Conservation (phyloP, 2,888 invertebrate species). For the Steromphala cineraria region DNA sequence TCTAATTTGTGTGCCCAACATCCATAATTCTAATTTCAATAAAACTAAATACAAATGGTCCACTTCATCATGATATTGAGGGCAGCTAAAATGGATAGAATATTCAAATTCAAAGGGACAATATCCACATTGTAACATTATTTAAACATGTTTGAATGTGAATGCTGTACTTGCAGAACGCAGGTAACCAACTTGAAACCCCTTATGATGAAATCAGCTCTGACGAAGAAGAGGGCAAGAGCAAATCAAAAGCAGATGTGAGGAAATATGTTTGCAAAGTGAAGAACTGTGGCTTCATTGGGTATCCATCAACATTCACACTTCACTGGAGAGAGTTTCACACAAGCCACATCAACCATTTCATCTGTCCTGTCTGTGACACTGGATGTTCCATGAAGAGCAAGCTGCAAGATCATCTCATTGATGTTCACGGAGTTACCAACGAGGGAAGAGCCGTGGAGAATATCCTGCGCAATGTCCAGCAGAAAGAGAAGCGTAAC, state of each 20-base stretch:
- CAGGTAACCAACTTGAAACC: neutral
- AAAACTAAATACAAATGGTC: no score
- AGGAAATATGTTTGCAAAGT: neutral
- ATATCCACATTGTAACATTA: no score
- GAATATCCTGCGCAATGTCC: neutral
- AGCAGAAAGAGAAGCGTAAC: neutral
- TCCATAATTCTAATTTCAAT: no score
- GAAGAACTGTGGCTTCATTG: neutral
- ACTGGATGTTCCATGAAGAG: neutral
- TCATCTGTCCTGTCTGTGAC: neutral
- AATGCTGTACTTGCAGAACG: neutral
- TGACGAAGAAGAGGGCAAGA: neutral
- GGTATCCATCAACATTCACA: neutral
- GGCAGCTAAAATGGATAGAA: no score
- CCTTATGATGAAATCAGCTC: neutral
- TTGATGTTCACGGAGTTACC: neutral
- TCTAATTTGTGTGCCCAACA: no score
- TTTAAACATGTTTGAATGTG: neutral
- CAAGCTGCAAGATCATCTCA: neutral
- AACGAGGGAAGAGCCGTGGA: neutral
- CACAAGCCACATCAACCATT: neutral
- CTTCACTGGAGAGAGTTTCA: neutral
- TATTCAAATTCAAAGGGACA: no score
- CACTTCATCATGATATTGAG: no score
- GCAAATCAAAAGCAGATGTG: neutral